phyloP scores from a whole-genome alignment of 1,140 invertebrate genomes.

The Diorhabda elongata region DNA sequence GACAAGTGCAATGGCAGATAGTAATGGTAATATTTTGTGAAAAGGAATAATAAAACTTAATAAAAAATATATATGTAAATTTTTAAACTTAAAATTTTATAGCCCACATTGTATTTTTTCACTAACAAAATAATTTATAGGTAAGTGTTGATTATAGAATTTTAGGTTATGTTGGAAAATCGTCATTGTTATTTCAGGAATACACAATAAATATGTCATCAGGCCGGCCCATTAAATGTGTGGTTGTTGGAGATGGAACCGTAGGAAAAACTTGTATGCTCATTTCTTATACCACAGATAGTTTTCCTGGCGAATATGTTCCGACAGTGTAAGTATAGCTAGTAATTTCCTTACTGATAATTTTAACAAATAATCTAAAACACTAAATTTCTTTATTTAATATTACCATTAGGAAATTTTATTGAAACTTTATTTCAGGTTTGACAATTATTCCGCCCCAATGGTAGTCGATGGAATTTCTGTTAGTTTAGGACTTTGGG shows the following conservation, averaged over 20 bases:
- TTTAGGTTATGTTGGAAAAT: conserved; percentile 9
- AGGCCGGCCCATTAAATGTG: conserved; percentile 94
- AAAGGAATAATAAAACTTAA: not conserved
- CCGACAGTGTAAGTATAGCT: conserved; percentile 80
- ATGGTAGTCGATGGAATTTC: conserved; percentile 97
- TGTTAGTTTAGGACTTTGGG: conserved; percentile 93
- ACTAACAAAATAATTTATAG: not conserved
- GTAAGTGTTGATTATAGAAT: not conserved
- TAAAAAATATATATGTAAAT: not conserved
- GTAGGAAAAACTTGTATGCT: conserved; percentile 99
- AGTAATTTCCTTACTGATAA: too few relatives aligned
- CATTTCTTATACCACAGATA: conserved; percentile 97
- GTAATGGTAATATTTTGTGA: not conserved
- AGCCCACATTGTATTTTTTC: conserved; percentile 2
- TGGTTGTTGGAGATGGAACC: conserved; percentile 87
- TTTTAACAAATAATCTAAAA: too few relatives aligned
- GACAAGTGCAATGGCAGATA: not conserved
- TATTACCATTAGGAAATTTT: too few relatives aligned
- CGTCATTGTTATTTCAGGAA: conserved; percentile 20
- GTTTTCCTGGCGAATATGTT: conserved; percentile 97
- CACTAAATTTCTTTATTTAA: too few relatives aligned
- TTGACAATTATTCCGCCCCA: conserved; percentile 96
- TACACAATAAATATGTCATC: conserved; percentile 62
- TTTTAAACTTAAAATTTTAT: not conserved
- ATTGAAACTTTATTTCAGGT: conserved; percentile 56